These are phyloP conservation scores for Polypedilum pembai DNA, from an alignment of 1,140 invertebrate genomes.

Conservation along the genomic window DNA sequence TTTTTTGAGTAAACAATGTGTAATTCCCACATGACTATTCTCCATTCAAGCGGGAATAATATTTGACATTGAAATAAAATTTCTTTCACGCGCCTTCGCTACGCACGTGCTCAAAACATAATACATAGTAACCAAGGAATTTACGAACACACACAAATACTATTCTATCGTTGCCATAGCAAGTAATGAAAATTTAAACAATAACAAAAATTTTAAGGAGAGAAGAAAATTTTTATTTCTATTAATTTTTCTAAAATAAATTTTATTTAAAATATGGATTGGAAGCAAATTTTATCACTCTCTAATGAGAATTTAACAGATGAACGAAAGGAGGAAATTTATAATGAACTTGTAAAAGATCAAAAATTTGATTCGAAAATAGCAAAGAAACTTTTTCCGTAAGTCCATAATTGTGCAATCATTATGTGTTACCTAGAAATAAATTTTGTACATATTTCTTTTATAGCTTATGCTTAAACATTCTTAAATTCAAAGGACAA, in stretches of 20 bases:
- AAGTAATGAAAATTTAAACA: not conserved
- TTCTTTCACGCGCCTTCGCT: not conserved
- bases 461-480: conserved; percentile 12
- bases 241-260: not conserved
- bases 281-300: conserved; percentile 28
- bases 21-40: no score
- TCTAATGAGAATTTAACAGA: conserved; percentile 7
- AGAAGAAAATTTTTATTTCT: not conserved
- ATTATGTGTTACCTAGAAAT: not conserved
- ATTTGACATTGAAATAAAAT: not conserved
- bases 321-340: conserved; percentile 24
- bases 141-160: not conserved
- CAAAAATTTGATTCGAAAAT: conserved; percentile 25
- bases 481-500: conserved; percentile 29
- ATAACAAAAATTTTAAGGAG: not conserved
- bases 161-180: not conserved
- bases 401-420: not conserved
- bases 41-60: no score
- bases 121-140: not conserved
- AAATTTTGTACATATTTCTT: not conserved
- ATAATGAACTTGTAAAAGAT: conserved; percentile 7
- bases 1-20: not conserved
- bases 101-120: not conserved
- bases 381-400: conserved; percentile 27
- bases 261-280: conserved; percentile 25